Conservation (phyloP, 2,888 invertebrate species). For the Gryllus longicercus region DNA sequence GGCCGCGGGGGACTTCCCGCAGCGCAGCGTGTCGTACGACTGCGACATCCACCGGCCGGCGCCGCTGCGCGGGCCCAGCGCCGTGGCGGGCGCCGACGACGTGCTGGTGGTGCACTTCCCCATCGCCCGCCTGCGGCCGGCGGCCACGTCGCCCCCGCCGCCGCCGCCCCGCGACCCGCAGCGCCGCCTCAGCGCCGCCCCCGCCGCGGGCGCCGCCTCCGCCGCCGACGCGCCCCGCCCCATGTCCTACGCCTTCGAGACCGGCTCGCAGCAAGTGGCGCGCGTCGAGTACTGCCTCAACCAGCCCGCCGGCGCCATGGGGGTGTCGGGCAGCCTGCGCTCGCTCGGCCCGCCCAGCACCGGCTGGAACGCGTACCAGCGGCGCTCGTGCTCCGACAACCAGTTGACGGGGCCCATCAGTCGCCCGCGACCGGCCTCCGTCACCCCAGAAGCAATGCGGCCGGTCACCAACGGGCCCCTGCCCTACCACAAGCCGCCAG, state of each 20-base stretch:
- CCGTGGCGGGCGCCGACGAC: constrained; percentile 42
- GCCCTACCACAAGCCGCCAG: neutral
- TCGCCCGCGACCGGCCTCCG: constrained; percentile 46
- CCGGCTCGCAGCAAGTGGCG: constrained; percentile 25
- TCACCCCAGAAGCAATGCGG: constrained; percentile 44
- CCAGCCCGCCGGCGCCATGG: neutral
- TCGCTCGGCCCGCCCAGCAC: neutral
- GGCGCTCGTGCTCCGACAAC: constrained; percentile 37
- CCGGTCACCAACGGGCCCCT: constrained; percentile 3
- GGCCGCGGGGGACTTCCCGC: constrained; percentile 24
- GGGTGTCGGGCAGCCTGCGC: neutral
- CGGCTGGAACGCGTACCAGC: neutral
- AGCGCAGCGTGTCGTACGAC: constrained; percentile 34
- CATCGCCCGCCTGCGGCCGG: constrained; percentile 43
- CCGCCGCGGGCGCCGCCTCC: constrained; percentile 41
- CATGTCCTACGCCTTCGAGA: constrained; percentile 55
- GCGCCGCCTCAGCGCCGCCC: constrained; percentile 53
- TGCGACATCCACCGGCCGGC: constrained; percentile 32
- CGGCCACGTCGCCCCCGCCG: constrained; percentile 58
- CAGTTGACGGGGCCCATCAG: constrained; percentile 28
- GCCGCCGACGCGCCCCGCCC: constrained; percentile 48
- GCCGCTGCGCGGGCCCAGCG: neutral
- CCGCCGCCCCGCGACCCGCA: constrained; percentile 77
- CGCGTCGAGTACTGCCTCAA: constrained; percentile 4
- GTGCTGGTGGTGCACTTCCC: constrained; percentile 55